Percentiles rank a stretch among this genome's conserved stretches.
These are phyloP conservation scores for Galago senegalensis DNA, from an alignment of 2,797 vertebrate species.

Conservation along the genomic window DNA sequence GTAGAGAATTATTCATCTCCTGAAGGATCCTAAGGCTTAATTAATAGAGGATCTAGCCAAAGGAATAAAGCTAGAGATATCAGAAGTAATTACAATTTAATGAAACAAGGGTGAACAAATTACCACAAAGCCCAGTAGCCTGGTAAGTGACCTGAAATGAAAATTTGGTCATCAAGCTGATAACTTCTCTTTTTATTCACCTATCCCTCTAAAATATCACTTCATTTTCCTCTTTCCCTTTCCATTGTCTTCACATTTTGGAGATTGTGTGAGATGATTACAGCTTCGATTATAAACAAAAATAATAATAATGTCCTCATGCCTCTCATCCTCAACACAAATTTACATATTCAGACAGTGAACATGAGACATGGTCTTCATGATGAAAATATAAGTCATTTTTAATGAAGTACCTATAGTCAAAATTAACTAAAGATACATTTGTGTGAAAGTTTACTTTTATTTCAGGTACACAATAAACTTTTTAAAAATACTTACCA, in stretches of 20 bases:
- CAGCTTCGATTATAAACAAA: slow-evolving; percentile 70
- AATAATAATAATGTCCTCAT: neutral
- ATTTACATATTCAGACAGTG: neutral
- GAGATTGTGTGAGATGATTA: neutral
- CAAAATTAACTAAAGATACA: slow-evolving; percentile 20
- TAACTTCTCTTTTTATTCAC: slow-evolving; percentile 49
- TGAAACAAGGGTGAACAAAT: slow-evolving; percentile 84
- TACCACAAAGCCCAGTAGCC: slow-evolving; percentile 75
- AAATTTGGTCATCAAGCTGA: slow-evolving; percentile 73
- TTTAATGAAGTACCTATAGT: slow-evolving; percentile 2
- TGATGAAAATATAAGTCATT: neutral
- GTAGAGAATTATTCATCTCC: slow-evolving; percentile 82
- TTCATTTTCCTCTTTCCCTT: slow-evolving; percentile 43
- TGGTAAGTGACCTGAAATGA: slow-evolving; percentile 77
- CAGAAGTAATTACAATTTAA: slow-evolving; percentile 86
- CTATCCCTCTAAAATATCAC: neutral
- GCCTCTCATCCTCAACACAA: neutral
- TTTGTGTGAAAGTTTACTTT: slow-evolving; percentile 72
- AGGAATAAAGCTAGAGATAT: slow-evolving; percentile 81
- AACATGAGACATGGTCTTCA: neutral
- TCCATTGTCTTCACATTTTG: slow-evolving; percentile 17
- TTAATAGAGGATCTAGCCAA: slow-evolving; percentile 80
- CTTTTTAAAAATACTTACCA: slow-evolving; percentile 44
- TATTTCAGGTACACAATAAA: slow-evolving; percentile 7
- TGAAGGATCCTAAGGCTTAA: slow-evolving; percentile 81